A percentile compares a stretch with the other conserved stretches of the same genome.
Conservation (phyloP, 1,140 invertebrate genomes). For the Drosophila sucinea region DNA sequence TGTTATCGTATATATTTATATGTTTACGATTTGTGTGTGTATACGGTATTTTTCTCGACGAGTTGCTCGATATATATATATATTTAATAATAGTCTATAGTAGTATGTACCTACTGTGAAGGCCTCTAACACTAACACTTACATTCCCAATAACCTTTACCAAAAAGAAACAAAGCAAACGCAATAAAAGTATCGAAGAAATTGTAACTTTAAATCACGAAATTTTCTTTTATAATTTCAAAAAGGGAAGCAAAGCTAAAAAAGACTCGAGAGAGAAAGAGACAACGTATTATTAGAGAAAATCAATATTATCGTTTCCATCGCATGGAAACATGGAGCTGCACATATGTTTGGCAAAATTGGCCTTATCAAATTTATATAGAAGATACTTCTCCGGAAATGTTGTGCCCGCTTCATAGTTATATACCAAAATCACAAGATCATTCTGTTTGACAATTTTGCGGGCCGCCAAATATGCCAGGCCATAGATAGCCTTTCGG, state of each 20-base stretch:
- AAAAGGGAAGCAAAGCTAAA: not conserved
- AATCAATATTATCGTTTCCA: not conserved
- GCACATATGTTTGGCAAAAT: slow-evolving; percentile 54
- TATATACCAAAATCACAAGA: slow-evolving; percentile 62
- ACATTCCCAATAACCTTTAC: slow-evolving; percentile 40
- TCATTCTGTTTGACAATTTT: slow-evolving; percentile 44
- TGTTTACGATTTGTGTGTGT: slow-evolving; percentile 22
- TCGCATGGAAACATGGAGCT: slow-evolving; percentile 31
- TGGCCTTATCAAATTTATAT: slow-evolving; percentile 50
- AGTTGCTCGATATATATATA: slow-evolving; percentile 9
- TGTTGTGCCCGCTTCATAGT: slow-evolving; percentile 31
- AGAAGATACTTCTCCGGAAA: slow-evolving; percentile 72
- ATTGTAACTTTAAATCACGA: slow-evolving; percentile 5
- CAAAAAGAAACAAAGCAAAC: slow-evolving; percentile 9
- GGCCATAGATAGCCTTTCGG: slow-evolving; percentile 48
- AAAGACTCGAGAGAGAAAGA: not conserved
- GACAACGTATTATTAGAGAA: not conserved
- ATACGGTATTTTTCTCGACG: slow-evolving; percentile 3
- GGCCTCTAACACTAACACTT: slow-evolving; percentile 34
- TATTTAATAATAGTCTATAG: slow-evolving; percentile 5
- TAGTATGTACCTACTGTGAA: slow-evolving; percentile 5
- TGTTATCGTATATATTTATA: slow-evolving; percentile 28
- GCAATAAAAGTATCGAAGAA: slow-evolving; percentile 1
- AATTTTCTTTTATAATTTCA: not conserved
- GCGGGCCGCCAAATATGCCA: slow-evolving; percentile 56